Evolutionary conservation across 2,797 vertebrate genomes (phyloP).

Genomic region (Eulemur albifrons): DNA sequence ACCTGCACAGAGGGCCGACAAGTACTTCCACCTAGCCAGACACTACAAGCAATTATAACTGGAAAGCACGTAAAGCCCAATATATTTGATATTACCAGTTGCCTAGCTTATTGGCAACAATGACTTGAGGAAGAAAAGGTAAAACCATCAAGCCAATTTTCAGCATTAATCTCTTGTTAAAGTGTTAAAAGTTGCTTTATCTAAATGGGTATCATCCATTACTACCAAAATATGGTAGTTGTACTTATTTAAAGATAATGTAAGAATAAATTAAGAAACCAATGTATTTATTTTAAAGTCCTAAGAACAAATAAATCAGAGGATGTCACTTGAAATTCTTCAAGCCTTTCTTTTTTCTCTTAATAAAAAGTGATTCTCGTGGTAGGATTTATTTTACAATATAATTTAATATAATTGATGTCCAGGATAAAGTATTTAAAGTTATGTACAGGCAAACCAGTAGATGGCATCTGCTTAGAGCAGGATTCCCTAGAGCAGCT

Average conservation of each 20-base stretch:
- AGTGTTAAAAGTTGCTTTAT: slow-evolving; percentile 23
- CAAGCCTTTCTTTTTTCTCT: not conserved
- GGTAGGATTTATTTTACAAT: slow-evolving; percentile 4
- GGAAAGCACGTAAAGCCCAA: not conserved
- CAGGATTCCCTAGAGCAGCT: slow-evolving; percentile 4
- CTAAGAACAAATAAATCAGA: slow-evolving; percentile 27
- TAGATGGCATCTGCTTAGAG: not conserved
- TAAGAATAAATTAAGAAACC: slow-evolving; percentile 21
- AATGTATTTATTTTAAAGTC: slow-evolving; percentile 38
- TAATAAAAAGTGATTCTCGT: not conserved
- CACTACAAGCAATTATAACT: not conserved
- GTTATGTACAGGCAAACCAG: not conserved
- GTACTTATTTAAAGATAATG: slow-evolving; percentile 3
- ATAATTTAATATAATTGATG: not conserved
- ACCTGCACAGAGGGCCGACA: not conserved
- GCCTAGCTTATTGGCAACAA: not conserved
- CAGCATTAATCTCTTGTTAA: slow-evolving; percentile 33
- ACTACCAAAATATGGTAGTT: not conserved
- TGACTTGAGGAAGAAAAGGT: not conserved
- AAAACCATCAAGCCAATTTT: not conserved
- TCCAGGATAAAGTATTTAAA: slow-evolving; percentile 7
- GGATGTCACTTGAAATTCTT: not conserved
- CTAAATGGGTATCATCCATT: not conserved
- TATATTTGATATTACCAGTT: not conserved
- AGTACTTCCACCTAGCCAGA: not conserved